A percentile compares a stretch with the other conserved stretches of the same genome.
phyloP scores from a whole-genome alignment of 2,113 vertebrate species.

The Baryphthengus martii region DNA sequence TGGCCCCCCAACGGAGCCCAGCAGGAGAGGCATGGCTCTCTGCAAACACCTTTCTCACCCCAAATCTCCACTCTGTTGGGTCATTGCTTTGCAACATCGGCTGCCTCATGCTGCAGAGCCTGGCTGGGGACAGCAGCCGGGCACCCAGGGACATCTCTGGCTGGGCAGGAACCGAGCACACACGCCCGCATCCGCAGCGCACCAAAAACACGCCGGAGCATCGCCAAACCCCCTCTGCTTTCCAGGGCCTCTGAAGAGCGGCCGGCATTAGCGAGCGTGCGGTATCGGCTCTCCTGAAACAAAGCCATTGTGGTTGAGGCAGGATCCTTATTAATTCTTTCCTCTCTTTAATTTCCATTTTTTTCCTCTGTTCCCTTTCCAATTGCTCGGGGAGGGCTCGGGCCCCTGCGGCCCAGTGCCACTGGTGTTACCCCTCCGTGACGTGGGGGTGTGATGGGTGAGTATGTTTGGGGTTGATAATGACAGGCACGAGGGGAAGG shows the following conservation, averaged over 20 bases:
- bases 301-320: constrained; percentile 30
- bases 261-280: background rate
- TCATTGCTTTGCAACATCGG: accelerated
- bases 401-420: background rate
- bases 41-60: background rate
- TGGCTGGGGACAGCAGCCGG: background rate
- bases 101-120: background rate
- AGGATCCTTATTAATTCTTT: constrained; percentile 51
- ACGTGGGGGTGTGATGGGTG: background rate
- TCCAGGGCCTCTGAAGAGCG: background rate
- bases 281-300: constrained; percentile 48
- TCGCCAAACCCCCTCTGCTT: constrained; percentile 25
- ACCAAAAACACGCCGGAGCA: background rate
- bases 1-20: background rate
- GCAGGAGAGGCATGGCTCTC: background rate
- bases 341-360: constrained; percentile 43
- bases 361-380: background rate
- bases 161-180: background rate
- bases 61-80: background rate
- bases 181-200: background rate
- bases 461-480: background rate
- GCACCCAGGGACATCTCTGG: background rate
- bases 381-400: background rate
- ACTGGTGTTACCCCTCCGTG: accelerated
- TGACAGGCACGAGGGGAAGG: background rate